Evolutionary conservation across 2,888 invertebrate species (phyloP).

Genomic region (Tenodera sinensis): DNA sequence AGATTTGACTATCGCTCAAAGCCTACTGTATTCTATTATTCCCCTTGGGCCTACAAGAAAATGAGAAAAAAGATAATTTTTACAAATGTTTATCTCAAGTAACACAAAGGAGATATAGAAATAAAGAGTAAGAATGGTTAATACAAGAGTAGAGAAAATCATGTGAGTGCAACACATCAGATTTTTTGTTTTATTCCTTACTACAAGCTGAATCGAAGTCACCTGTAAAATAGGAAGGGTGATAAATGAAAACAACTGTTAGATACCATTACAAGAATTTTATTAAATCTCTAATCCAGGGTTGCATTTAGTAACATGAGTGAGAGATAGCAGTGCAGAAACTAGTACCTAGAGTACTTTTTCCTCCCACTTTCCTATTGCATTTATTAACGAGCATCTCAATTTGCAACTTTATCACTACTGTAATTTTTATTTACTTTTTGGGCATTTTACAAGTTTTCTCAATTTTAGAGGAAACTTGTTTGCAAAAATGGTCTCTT

Average conservation of each 20-base stretch:
- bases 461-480: neutral
- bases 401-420: neutral
- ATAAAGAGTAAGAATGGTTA: too few species aligned
- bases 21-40: too few species aligned
- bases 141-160: too few species aligned
- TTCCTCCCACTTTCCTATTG: neutral
- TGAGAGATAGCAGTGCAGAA: neutral
- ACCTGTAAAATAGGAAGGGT: neutral
- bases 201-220: too few species aligned
- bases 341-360: neutral
- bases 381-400: neutral
- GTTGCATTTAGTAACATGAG: constrained; percentile 5
- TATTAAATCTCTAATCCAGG: constrained; percentile 1
- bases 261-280: neutral
- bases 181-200: too few species aligned
- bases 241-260: neutral
- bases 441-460: too few species aligned
- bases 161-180: too few species aligned
- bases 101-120: too few species aligned
- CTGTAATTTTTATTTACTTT: neutral
- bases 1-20: too few species aligned
- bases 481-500: neutral
- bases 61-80: too few species aligned
- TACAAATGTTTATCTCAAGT: too few species aligned
- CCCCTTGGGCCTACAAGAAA: too few species aligned